Conservation (phyloP, 2,113 vertebrate species). For the Hippolais icterina region DNA sequence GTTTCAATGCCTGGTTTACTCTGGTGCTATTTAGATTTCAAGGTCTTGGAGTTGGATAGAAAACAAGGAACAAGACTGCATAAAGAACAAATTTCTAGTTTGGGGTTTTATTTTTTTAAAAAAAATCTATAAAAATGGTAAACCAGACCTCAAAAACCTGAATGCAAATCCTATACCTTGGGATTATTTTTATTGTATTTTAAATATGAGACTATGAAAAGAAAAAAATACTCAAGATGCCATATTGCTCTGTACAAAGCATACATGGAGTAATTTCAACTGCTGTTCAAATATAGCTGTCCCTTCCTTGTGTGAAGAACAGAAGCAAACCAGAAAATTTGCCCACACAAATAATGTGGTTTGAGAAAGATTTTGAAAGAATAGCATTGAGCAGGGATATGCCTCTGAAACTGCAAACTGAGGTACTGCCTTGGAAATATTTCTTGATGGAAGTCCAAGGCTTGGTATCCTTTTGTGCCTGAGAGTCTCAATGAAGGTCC, state of each 20-base stretch:
- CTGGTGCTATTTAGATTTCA: constrained; percentile 7
- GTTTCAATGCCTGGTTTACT: background rate
- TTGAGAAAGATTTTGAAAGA: background rate
- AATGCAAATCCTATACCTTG: background rate
- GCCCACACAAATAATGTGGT: fast-evolving
- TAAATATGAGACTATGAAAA: background rate
- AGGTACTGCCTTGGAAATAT: background rate
- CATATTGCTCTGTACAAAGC: background rate
- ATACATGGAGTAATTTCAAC: background rate
- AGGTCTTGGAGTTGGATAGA: background rate
- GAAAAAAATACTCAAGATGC: background rate
- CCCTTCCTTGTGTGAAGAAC: background rate
- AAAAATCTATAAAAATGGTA: background rate
- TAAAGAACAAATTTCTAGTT: background rate
- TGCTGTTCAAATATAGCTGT: background rate
- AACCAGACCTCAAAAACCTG: fast-evolving
- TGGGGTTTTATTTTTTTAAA: background rate
- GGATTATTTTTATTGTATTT: background rate
- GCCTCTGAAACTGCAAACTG: background rate
- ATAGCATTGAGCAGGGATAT: background rate
- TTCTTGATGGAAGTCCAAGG: background rate
- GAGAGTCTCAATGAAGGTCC: background rate
- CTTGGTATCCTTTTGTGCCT: background rate
- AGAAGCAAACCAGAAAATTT: background rate
- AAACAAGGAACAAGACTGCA: background rate